Evolutionary conservation across 1,140 invertebrate species (phyloP).

Genomic region (Leptopilina boulardi): DNA sequence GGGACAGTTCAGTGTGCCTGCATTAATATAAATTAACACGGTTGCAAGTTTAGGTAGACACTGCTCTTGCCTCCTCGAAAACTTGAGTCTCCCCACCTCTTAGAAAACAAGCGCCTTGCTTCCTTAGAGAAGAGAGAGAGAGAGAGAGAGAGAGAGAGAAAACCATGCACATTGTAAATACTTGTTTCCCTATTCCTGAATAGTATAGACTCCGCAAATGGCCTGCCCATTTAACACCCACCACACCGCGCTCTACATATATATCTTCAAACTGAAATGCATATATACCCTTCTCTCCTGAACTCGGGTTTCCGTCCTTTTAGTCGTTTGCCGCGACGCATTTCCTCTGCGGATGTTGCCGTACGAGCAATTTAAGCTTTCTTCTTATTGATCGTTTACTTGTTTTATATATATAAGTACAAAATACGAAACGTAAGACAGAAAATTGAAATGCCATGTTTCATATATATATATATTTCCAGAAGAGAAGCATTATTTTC

Average conservation of each 20-base stretch:
- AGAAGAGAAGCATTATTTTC: no score
- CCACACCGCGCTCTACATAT: neutral
- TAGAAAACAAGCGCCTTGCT: neutral
- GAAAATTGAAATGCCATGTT: no score
- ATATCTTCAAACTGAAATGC: constrained; percentile 52
- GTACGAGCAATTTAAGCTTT: constrained; percentile 31
- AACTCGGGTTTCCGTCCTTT: constrained; percentile 47
- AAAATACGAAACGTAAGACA: no score
- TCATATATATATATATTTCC: no score
- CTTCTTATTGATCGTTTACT: neutral
- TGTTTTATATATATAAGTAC: neutral
- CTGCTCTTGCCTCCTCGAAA: constrained; percentile 37
- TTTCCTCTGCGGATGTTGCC: constrained; percentile 44
- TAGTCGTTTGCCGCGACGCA: constrained; percentile 41
- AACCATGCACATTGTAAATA: constrained; percentile 45
- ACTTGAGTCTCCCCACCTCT: constrained; percentile 36
- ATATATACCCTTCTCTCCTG: constrained; percentile 43
- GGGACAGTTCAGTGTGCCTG: constrained; percentile 49
- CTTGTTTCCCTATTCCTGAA: constrained; percentile 50
- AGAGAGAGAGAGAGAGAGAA: no score
- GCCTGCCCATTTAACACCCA: constrained; percentile 50
- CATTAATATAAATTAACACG: constrained; percentile 66
- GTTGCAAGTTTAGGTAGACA: constrained; percentile 46
- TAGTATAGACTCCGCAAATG: constrained; percentile 54
- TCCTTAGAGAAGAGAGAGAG: no score